Conservation (phyloP, 1,140 invertebrate species). For the Oedothorax gibbosus region DNA sequence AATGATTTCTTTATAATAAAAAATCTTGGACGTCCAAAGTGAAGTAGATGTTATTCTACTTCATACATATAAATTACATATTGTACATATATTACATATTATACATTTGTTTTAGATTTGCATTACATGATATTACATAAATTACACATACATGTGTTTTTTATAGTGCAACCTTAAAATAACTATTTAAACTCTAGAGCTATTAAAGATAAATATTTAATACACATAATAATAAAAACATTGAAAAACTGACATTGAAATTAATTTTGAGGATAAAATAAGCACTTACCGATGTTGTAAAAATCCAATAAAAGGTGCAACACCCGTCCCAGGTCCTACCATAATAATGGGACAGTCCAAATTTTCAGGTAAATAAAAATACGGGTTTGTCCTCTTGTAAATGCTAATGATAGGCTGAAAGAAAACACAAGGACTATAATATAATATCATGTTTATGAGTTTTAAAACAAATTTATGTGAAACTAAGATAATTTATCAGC, state of each 20-base stretch:
- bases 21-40: too few species aligned
- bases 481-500: too few species aligned
- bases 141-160: not conserved
- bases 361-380: conserved; percentile 73
- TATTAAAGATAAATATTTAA: not conserved
- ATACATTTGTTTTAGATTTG: too few species aligned
- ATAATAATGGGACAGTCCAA: conserved; percentile 76
- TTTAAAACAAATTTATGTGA: too few species aligned
- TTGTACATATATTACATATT: too few species aligned
- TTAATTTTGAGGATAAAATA: conserved; percentile 18
- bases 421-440: not conserved
- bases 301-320: conserved; percentile 79
- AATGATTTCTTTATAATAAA: too few species aligned
- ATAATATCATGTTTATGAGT: too few species aligned
- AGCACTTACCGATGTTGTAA: conserved; percentile 69
- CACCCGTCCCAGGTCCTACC: conserved; percentile 84
- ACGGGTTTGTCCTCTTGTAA: conserved; percentile 75
- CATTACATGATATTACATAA: too few species aligned
- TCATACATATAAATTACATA: too few species aligned
- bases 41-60: too few species aligned
- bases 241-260: not conserved
- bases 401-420: not conserved
- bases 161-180: not conserved
- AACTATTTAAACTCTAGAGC: not conserved
- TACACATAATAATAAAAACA: not conserved